Evolutionary conservation across 2,113 vertebrate genomes (phyloP).

Genomic region (Neodontobutis hainanensis): DNA sequence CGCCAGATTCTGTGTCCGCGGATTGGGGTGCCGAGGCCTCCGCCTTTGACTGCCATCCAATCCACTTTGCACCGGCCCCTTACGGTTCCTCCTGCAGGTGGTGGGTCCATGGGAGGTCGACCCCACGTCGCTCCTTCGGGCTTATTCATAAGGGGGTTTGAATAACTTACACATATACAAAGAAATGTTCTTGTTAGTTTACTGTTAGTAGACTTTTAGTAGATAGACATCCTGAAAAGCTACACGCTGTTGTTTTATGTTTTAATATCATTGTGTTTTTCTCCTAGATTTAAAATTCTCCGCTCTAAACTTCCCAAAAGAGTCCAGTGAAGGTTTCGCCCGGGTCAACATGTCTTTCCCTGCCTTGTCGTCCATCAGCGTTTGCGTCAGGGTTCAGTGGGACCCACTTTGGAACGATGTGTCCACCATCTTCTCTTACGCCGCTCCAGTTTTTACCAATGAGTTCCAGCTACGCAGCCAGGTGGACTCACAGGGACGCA

Average conservation of each 20-base stretch:
- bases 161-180: too few relatives aligned
- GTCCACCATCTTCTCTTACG: conserved; percentile 86
- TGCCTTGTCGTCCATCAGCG: conserved; percentile 75
- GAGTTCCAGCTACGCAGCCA: conserved; percentile 88
- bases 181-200: too few relatives aligned
- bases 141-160: too few relatives aligned
- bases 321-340: conserved; percentile 78
- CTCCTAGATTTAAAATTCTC: conserved; percentile 55
- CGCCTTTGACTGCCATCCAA: too few relatives aligned
- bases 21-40: too few relatives aligned
- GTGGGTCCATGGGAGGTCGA: too few relatives aligned
- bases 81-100: too few relatives aligned
- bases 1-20: too few relatives aligned
- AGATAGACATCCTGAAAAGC: too few relatives aligned
- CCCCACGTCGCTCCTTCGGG: too few relatives aligned
- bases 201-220: too few relatives aligned
- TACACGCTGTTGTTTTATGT: not conserved
- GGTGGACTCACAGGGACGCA: conserved; percentile 67
- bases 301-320: conserved; percentile 79
- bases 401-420: conserved; percentile 69
- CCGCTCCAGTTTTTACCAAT: conserved; percentile 79
- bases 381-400: conserved; percentile 87
- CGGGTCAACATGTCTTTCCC: conserved; percentile 80
- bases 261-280: not conserved
- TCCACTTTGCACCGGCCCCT: too few relatives aligned